Base-by-base conservation (phyloP, 2,888 invertebrate species). In the Tortrix viridana region DNA sequence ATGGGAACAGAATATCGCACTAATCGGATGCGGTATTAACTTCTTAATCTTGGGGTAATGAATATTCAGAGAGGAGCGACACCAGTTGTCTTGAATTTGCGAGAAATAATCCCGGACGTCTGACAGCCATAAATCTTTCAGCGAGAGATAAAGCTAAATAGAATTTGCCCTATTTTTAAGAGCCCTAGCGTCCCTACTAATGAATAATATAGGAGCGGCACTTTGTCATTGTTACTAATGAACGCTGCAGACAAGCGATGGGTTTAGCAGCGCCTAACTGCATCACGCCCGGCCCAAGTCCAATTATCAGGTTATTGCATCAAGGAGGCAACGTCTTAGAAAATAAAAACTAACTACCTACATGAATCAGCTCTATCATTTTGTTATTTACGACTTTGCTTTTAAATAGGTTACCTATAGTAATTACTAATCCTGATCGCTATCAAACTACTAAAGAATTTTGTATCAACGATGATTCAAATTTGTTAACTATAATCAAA, bases 51-150 rank as follows among this genome's bases (percentile, higher is more conserved):
- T 64, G 69, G 74, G 70, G 75, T 84, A 76, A 84, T 88, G 86
- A 88, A 88, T 89, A 88, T 89, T 86, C 88, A 87, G 70, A 71
- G 72, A 71, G 72, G 66, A 79, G 77, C 79, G 82, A 84, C 84
- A 84, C 80, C 80, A 75, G 77, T 81, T 80, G 81, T 84, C 79
- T 79, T 75, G 77, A 84, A 84, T 84, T 83, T 79, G 83, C 82
- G 79, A 83, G 84, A 85, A 85, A 84, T 84, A 85, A 84, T 82
- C 80, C 74, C 67, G 69, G 71, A 74, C 77, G 76, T 76, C 77
- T 70, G 76, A 75, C 76, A 70, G 70, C 73, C 69, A 80, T 84
- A 83, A 85, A 84, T 86, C 81, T 82, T 82, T 75, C 62, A 76
- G 73, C 48, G 64, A 63, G 55, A 59, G 54, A 57, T 71, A 67